Percentiles rank a stretch among this genome's conserved stretches.
These are phyloP conservation scores for Pampusana beccarii DNA, from an alignment of 2,113 vertebrate species.

Conservation along the genomic window DNA sequence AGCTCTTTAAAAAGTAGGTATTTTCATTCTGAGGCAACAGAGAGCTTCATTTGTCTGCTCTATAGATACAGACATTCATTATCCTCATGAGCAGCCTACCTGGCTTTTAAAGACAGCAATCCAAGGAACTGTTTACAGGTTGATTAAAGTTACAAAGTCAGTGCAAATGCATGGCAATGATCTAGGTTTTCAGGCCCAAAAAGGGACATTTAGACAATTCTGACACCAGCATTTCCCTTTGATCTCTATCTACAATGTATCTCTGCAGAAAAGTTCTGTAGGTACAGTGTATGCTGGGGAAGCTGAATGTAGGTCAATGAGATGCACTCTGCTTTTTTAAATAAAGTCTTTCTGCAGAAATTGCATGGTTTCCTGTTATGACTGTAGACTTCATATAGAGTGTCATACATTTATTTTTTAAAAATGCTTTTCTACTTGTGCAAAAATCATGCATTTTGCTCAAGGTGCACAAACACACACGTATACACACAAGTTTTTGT, in stretches of 20 bases:
- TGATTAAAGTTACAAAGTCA: slow-evolving; percentile 59
- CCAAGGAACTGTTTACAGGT: slow-evolving; percentile 49
- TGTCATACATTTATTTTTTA: not conserved
- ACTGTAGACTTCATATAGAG: slow-evolving; percentile 48
- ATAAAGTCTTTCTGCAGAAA: slow-evolving; percentile 67
- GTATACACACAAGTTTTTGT: not conserved
- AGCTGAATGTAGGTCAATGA: slow-evolving; percentile 80
- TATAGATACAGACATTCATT: slow-evolving; percentile 26
- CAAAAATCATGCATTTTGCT: not conserved
- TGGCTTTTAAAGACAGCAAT: slow-evolving; percentile 46
- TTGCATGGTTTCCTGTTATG: slow-evolving; percentile 74
- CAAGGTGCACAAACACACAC: not conserved
- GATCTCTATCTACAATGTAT: slow-evolving; percentile 49
- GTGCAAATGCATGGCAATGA: slow-evolving; percentile 39
- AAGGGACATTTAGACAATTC: slow-evolving; percentile 59
- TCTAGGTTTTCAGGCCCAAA: slow-evolving; percentile 41
- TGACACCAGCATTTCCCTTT: slow-evolving; percentile 53
- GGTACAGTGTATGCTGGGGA: slow-evolving; percentile 49
- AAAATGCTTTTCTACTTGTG: not conserved
- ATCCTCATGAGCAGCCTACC: not conserved
- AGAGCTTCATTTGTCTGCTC: slow-evolving; percentile 5
- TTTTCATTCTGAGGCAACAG: slow-evolving; percentile 15
- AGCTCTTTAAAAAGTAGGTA: not conserved
- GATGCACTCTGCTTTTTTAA: slow-evolving; percentile 67
- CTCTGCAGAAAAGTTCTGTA: slow-evolving; percentile 66